Evolutionary conservation across 2,113 vertebrate species (phyloP), one percentile per base, ranked within the genome.

Genomic region (Platichthys flesus): DNA sequence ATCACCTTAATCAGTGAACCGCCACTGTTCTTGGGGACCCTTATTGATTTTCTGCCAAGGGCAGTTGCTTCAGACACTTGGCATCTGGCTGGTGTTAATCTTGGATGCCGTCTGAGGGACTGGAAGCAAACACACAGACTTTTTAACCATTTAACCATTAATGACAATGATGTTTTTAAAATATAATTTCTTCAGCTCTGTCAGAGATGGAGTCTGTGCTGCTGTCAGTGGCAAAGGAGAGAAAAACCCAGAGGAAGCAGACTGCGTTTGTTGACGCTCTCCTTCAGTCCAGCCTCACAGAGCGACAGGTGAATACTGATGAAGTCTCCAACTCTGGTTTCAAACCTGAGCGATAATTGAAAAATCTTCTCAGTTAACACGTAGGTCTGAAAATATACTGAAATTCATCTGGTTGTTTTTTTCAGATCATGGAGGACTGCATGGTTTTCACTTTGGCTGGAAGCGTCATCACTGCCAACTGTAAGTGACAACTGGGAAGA

Each of bases 361-460:
- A 10, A 13, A 20, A 58, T 13, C 2, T 10, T 24, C 12, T 8
- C 1, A 0, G 21, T n/a, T 72, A 23, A 15, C 8, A 9, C 37
- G 31, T 4, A 60, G 31, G 2, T 9, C n/a, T 47, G 60, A 49
- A 12, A 37, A 59, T 24, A 0, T 8, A 1, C 9, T 35, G 7
- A 54, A 23, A n/a, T 37, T 5, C 20, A 0, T 23, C 14, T n/a
- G 20, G 4, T 9, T 71, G 28, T 71, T 57, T 57, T 61, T 69
- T 84, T 83, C 71, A 99, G 97, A 91, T 98, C 80, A 92, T 98
- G 90, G 98, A 99, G 92, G 97, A 99, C 86, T 95, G 95, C 42
- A 97, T 99, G 97, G 97, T 99, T 87, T 99, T 99, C 92, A 96
- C 95, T 71, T 85, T 98, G 89, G 96, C 97, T 16, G 96, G 97